Percentiles rank a stretch among this genome's conserved stretches.
Conservation (phyloP, 2,888 invertebrate species). For the Arrhopalites spinosus region DNA sequence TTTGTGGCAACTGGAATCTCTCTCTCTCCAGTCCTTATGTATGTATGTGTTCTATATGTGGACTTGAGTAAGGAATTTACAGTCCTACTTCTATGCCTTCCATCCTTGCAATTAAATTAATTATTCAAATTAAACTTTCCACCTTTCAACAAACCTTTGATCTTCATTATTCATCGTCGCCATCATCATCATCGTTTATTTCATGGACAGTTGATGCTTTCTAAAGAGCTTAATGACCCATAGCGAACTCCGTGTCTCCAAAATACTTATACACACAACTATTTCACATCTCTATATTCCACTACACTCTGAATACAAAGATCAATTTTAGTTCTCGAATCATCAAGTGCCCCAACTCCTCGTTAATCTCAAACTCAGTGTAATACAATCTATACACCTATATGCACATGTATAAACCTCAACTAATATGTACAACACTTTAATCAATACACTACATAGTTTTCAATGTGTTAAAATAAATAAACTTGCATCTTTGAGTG, state of each 20-base stretch:
- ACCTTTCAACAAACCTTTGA: constrained; percentile 34
- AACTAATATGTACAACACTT: neutral
- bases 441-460: neutral
- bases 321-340: neutral
- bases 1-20: no score
- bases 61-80: no score
- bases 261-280: neutral
- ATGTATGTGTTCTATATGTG: no score
- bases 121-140: constrained; percentile 34
- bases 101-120: constrained; percentile 30
- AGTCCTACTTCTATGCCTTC: neutral
- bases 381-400: neutral
- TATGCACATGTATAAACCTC: no score
- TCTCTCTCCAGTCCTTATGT: no score
- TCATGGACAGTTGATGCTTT: constrained; percentile 20
- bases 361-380: neutral
- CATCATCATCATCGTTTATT: constrained; percentile 26
- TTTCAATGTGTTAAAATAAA: neutral
- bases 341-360: neutral
- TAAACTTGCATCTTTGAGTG: neutral
- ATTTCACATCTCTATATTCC: neutral
- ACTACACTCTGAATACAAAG: neutral
- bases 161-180: constrained; percentile 31
- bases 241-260: neutral
- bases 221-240: constrained; percentile 24